Conservation (phyloP, 2,888 invertebrate species). For the Drosophila helvetica region DNA sequence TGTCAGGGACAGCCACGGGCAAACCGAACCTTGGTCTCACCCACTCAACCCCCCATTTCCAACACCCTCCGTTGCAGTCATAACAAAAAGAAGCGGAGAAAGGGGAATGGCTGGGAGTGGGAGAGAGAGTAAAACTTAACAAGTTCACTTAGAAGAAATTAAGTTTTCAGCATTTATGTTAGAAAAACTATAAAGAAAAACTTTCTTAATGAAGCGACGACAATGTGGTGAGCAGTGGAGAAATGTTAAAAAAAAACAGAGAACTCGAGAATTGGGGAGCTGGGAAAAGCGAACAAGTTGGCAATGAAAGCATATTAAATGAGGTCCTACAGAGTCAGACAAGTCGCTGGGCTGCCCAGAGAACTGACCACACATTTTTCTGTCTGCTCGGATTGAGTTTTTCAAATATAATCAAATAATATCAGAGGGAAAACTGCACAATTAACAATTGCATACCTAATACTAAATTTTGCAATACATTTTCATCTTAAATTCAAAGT, state of each 20-base stretch:
- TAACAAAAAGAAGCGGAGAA: conserved; percentile 55
- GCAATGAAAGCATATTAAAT: conserved; percentile 51
- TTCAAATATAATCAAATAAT: no score
- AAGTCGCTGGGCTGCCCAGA: background rate
- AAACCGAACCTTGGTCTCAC: conserved; percentile 4
- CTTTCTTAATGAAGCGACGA: conserved; percentile 76
- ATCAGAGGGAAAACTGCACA: background rate
- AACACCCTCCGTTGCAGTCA: conserved; percentile 36
- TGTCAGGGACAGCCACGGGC: conserved; percentile 67
- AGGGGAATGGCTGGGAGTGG: conserved; percentile 37
- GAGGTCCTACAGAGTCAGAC: background rate
- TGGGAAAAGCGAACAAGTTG: conserved; percentile 30
- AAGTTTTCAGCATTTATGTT: conserved; percentile 77
- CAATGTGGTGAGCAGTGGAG: conserved; percentile 69
- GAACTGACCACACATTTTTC: background rate
- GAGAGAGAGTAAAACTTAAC: conserved; percentile 67
- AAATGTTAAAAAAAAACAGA: conserved; percentile 41
- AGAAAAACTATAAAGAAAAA: conserved; percentile 76
- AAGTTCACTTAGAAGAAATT: conserved; percentile 79
- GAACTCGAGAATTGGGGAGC: conserved; percentile 14
- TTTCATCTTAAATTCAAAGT: background rate
- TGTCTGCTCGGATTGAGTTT: background rate
- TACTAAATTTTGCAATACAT: background rate
- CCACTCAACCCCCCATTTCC: background rate
- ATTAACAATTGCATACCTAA: no score